Conservation (phyloP, 2,888 invertebrate species). For the Heliconius cydno region DNA sequence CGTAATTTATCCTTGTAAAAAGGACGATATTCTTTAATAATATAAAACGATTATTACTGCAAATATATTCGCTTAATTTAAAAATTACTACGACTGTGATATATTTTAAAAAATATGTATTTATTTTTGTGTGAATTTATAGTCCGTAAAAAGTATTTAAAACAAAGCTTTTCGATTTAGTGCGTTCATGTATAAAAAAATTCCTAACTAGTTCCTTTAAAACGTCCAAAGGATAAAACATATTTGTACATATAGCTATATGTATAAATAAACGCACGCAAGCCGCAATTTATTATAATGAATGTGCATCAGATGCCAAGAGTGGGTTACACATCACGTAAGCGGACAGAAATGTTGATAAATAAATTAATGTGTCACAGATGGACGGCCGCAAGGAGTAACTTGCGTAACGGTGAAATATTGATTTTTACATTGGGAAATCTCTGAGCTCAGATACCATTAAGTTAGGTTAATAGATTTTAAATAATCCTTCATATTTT, state of each 20-base stretch:
- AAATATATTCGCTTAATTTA: neutral
- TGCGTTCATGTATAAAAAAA: too few relatives aligned
- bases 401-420: constrained; percentile 41
- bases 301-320: constrained; percentile 36
- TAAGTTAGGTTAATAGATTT: constrained; percentile 56
- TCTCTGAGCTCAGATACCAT: constrained; percentile 51
- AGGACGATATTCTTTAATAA: neutral
- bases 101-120: too few relatives aligned
- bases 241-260: neutral
- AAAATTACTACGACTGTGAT: too few relatives aligned
- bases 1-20: neutral
- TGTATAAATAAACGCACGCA: constrained; percentile 10
- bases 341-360: constrained; percentile 50
- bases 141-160: too few relatives aligned
- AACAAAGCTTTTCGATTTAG: too few relatives aligned
- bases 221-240: neutral
- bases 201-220: too few relatives aligned
- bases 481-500: constrained; percentile 54
- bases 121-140: too few relatives aligned
- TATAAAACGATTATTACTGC: neutral
- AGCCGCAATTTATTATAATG: constrained; percentile 33
- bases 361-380: constrained; percentile 44
- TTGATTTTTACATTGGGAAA: constrained; percentile 32
- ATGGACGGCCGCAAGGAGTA: constrained; percentile 45
- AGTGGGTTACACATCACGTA: constrained; percentile 44